Evolutionary conservation across 2,113 vertebrate genomes (phyloP).

Genomic region (Ophthalmolycus amberensis): DNA sequence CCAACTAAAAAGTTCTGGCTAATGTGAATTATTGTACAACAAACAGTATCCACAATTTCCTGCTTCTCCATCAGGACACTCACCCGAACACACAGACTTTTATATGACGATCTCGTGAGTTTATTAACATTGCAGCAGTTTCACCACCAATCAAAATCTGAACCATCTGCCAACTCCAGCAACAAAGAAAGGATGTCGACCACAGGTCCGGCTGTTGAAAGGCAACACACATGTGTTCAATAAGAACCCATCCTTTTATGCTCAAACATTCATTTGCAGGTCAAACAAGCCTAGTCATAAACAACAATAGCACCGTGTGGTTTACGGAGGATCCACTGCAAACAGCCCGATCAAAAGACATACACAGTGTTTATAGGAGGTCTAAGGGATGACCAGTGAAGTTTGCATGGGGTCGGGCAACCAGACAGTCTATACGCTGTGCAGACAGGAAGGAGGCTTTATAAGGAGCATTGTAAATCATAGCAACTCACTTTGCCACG

Average conservation of each 20-base stretch:
- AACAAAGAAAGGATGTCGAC: constrained; percentile 32
- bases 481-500: constrained; percentile 47
- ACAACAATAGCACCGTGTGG: constrained; percentile 65
- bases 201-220: constrained; percentile 4
- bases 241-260: constrained; percentile 50
- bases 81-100: constrained; percentile 2
- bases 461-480: constrained; percentile 69
- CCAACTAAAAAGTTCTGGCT: neutral
- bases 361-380: constrained; percentile 58
- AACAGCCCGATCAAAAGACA: constrained; percentile 57
- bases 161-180: constrained; percentile 24
- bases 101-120: neutral
- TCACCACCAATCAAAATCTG: constrained; percentile 18
- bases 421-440: constrained; percentile 35
- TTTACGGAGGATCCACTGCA: constrained; percentile 30
- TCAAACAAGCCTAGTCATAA: constrained; percentile 48
- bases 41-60: neutral
- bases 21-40: neutral
- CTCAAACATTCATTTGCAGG: constrained; percentile 47
- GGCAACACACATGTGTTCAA: constrained; percentile 48
- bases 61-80: constrained; percentile 2
- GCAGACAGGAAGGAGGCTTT: constrained; percentile 66
- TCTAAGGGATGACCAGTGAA: constrained; percentile 32
- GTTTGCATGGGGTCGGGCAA: constrained; percentile 30
- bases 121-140: constrained; percentile 25